Base-by-base conservation (phyloP, 2,113 vertebrate genomes). In the Zosterops hypoxanthus region DNA sequence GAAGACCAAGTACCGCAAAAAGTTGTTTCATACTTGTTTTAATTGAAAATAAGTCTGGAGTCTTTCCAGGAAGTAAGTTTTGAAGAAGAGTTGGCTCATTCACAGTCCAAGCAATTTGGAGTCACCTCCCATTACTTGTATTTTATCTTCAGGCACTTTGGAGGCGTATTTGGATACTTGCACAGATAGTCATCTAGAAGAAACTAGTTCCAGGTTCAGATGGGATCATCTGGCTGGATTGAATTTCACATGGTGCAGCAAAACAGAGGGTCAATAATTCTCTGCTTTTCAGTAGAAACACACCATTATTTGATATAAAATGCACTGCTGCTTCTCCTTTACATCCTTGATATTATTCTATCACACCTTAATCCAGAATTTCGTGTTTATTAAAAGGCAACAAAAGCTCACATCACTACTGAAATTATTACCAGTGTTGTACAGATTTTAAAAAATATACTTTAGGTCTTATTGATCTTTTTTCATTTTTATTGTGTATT, bases 11-110 rank as follows among this genome's bases (percentile, higher is more conserved):
- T 65, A 64, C 14, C 64, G 71, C 52, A 66, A 71, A 71, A 47
- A 82, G 75, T 92, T 72, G 50, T 49, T 95, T 88, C 63, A 2
- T 47, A 81, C 57, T 65, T 25, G 18, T 78, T 95, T 90, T 90
- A 59, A 71, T 49, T 69, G 71, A 95, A 92, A 90, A 81, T 79
- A 96, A 82, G 29, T 33, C 81, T 90, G 93, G 65, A 86, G 59
- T 64, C n/a, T 41, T 11, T 78, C 90, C 93, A 93, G 85, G 60
- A 95, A 92, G 56, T 83, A 82, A 80, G 31, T 95, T 88, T 94
- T 49, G 56, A 90, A 81, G 79, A 71, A 55, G 55, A 50, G 36
- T 44, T 96, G 89, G 87, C 91, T 97, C 18, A 14, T 44, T 92
- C 53, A 26, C 16, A 29, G n/a, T 56, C 77, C 87, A 83, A 76